Percentiles rank a stretch among this genome's conserved stretches.
Conservation (phyloP, 2,888 invertebrate species). For the Ornithoptera alexandrae region DNA sequence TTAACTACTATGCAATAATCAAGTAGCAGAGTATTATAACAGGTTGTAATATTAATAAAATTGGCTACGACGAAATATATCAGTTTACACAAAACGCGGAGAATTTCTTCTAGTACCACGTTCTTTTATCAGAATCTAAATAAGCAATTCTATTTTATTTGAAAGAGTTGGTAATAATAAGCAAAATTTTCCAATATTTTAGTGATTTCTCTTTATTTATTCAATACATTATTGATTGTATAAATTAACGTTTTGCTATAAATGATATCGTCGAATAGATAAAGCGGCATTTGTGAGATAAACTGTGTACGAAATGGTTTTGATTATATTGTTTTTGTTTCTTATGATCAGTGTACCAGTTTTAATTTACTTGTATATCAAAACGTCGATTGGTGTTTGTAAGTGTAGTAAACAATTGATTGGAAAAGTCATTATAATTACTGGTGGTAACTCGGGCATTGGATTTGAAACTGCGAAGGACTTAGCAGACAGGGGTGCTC, state of each 20-base stretch:
- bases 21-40: too few relatives aligned
- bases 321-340: not conserved
- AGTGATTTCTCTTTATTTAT: not conserved
- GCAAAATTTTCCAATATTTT: not conserved
- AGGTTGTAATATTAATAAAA: too few relatives aligned
- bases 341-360: not conserved
- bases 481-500: conserved; percentile 85
- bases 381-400: conserved; percentile 51
- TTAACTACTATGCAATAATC: too few relatives aligned
- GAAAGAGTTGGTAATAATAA: too few relatives aligned
- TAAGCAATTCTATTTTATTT: too few relatives aligned
- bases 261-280: conserved; percentile 1
- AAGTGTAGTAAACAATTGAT: conserved; percentile 75
- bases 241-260: not conserved
- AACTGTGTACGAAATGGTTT: conserved; percentile 5
- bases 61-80: too few relatives aligned
- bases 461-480: conserved; percentile 88
- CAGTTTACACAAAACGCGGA: too few relatives aligned
- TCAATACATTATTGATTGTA: not conserved
- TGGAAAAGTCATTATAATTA: conserved; percentile 90
- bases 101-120: too few relatives aligned
- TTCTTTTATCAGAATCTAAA: too few relatives aligned
- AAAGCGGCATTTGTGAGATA: not conserved
- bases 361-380: not conserved
- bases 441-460: conserved; percentile 90